Base-by-base conservation (phyloP, 2,888 invertebrate species). In the Phalangium opilio region DNA sequence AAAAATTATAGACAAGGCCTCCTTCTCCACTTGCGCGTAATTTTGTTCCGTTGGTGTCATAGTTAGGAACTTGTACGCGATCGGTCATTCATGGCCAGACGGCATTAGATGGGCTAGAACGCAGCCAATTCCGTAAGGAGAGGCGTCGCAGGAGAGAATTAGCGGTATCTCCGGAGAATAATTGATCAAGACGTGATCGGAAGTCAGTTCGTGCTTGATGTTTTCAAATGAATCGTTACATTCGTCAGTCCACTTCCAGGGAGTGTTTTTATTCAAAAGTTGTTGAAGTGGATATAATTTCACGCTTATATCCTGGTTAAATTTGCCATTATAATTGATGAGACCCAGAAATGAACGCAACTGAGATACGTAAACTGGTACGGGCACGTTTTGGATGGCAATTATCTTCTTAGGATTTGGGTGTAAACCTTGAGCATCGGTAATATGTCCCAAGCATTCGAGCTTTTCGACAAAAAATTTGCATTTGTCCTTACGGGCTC, bases 51-150 rank as follows among this genome's bases (percentile, higher is more conserved):
- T 47, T 15, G 36, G 47, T 8, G 46, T 54, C 7, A 58, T 34
- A 8, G 54, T 51, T 32, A 57, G 45, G n/a, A 54, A 59, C 1
- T 53, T 50, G 41, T 50, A 59, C n/a, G 52, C 56, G 14, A 56
- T 51, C 8, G 55, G 55, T 15, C 49, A 43, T 14, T 51, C 45
- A 7, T 47, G 21, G 2, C 51, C 53, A 43, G 55, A 49, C 3
- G 12, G 42, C 8, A 49, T 11, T 12, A 14, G 2, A 14, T 53
- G 53, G 4, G 53, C 53, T 36, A 58, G 51, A 17, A 59, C 52
- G 15, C 50, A 50, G n/a, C 55, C 53, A n/a, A 55, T 11, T 17
- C 57, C 56, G 41, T 54, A 53, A 3, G 54, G 45, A n/a, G 55
- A 55, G 12, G 56, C 51, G 46, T 57, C 56, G 41, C 50, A 51